Evolutionary conservation across 2,888 invertebrate genomes (phyloP).

Genomic region (Trichogramma dendrolimi): DNA sequence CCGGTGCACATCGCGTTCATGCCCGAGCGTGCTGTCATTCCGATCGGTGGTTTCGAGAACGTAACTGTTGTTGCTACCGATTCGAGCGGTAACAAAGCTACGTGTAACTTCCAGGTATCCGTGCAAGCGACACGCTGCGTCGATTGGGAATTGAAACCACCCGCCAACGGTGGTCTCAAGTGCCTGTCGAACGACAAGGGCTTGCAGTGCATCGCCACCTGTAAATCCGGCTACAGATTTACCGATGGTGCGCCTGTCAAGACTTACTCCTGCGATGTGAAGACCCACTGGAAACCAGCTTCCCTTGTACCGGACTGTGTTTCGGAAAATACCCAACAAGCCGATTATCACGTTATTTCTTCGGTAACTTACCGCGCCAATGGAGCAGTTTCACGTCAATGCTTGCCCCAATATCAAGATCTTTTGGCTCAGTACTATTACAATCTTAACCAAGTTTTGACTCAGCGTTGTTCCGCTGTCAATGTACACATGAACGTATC

Average conservation of each 20-base stretch:
- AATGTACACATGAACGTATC: conserved; percentile 93
- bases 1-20: conserved; percentile 78
- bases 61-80: conserved; percentile 87
- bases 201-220: conserved; percentile 83
- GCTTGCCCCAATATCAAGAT: conserved; percentile 81
- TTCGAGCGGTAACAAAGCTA: conserved; percentile 80
- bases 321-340: conserved; percentile 90
- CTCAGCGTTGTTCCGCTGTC: conserved; percentile 89
- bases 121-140: conserved; percentile 92
- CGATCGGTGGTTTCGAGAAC: conserved; percentile 84
- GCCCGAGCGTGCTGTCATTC: conserved; percentile 73
- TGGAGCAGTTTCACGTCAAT: conserved; percentile 80
- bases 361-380: conserved; percentile 83
- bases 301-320: conserved; percentile 93
- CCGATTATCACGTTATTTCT: conserved; percentile 87
- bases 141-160: conserved; percentile 87
- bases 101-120: conserved; percentile 89
- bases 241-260: conserved; percentile 86
- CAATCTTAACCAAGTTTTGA: conserved; percentile 75
- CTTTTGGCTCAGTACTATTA: conserved; percentile 75
- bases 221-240: conserved; percentile 82
- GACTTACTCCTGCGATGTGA: conserved; percentile 78
- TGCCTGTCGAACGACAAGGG: conserved; percentile 80
- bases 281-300: conserved; percentile 79
- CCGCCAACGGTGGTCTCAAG: conserved; percentile 83